Base-by-base conservation (phyloP, 2,888 invertebrate genomes). In the Scaeva pyrastri region DNA sequence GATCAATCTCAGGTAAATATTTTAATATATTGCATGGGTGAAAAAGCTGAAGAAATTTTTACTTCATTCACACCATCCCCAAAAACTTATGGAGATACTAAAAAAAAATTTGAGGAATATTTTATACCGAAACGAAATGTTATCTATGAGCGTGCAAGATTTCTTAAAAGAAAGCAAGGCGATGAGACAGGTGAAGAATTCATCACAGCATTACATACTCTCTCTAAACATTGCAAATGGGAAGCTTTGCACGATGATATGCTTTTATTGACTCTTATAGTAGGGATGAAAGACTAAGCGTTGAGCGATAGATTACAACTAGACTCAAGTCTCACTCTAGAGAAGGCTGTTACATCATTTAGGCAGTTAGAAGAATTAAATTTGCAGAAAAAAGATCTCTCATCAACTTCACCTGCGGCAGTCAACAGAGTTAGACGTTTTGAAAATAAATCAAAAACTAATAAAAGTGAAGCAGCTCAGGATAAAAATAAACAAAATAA, bases 101-200 rank as follows among this genome's bases (percentile, higher is more conserved):
- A 5, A 8, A 73, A 39, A 19, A 60, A 36, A 12, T 62, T 73
- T 64, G 41, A 7, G n/a, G 74, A 74, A 45, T 50, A 64, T 66
- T 74, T 74, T 21, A 45, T 66, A 19, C 64, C 74, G 11, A 74
- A 74, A 64, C 11, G 62, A 52, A 73, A 73, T 52, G 16, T 62
- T 21, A 62, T 52, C 8, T 73, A 52, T 62, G 62, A 73, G 14
- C 73, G 73, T 5, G 41, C 52, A 1, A 62, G 12, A 62, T 73
- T 73, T 39, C 16, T 73, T 16, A 73, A 60, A 52, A 12, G 62
- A 41, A 73, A 50, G 14, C 73, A 50, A 23, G 60, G 56, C n/a
- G 43, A 71, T 19, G 56, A 71, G 31, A 71, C 52, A 4, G 26
- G 10, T 12, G 52, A 52, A 14, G 52, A 52, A 26, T 52, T 52